Conservation (phyloP, 2,888 invertebrate genomes). For the Sarcophaga rosellei region DNA sequence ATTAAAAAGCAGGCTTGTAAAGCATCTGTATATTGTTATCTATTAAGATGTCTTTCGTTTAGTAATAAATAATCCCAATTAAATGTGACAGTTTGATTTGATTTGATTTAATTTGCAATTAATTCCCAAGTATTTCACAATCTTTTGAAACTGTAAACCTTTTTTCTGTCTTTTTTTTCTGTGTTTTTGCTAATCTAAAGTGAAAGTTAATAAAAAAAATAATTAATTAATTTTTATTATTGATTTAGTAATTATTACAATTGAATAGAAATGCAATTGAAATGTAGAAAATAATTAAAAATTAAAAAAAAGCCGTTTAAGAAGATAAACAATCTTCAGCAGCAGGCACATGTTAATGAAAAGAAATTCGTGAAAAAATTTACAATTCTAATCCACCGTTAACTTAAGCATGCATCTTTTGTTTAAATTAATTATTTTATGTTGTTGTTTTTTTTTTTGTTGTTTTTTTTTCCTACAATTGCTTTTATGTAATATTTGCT, state of each 20-base stretch:
- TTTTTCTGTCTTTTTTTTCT: too few species aligned
- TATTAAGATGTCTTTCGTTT: too few species aligned
- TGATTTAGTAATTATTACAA: background rate
- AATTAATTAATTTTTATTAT: background rate
- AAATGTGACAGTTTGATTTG: background rate
- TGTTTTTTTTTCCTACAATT: background rate
- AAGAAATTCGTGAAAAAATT: constrained; percentile 30
- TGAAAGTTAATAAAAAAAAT: background rate
- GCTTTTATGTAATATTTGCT: constrained; percentile 26
- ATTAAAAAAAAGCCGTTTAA: background rate
- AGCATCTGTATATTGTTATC: too few species aligned
- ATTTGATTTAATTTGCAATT: background rate
- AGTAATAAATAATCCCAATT: background rate
- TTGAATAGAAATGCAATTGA: background rate
- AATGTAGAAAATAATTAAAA: too few species aligned
- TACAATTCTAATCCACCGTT: constrained; percentile 10
- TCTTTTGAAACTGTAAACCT: background rate
- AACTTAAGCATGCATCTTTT: constrained; percentile 10
- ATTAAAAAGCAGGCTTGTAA: too few species aligned
- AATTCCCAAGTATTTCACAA: background rate
- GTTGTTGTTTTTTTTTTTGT: background rate
- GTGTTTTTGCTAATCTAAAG: background rate
- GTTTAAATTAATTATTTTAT: background rate
- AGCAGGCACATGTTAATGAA: background rate
- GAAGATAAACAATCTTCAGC: background rate